phyloP scores from a whole-genome alignment of 2,888 invertebrate species.

The Cataglyphis livida region DNA sequence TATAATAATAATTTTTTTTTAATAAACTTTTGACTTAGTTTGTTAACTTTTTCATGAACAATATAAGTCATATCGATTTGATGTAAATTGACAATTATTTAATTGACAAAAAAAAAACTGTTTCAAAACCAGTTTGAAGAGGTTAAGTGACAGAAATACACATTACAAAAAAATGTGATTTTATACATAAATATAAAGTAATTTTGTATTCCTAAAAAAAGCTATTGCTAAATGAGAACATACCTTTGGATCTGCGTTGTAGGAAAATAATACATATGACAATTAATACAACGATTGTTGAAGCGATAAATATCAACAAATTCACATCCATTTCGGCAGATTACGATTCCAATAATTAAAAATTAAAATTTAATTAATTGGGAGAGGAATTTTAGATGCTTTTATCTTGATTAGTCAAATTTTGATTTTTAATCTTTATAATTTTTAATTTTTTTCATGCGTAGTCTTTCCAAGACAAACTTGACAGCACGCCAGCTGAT shows the following conservation, averaged over 20 bases:
- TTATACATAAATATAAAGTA: neutral
- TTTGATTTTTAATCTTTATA: no score
- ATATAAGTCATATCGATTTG: neutral
- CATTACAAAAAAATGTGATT: neutral
- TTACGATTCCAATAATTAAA: no score
- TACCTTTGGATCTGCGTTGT: conserved; percentile 71
- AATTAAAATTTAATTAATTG: no score
- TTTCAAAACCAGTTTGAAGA: conserved; percentile 34
- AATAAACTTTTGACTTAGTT: neutral
- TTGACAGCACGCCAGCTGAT: no score
- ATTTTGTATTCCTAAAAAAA: neutral
- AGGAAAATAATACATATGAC: conserved; percentile 72
- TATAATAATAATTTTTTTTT: neutral
- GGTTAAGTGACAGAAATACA: conserved; percentile 21
- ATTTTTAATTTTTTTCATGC: no score
- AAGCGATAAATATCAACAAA: conserved; percentile 74
- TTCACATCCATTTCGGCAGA: conserved; percentile 77
- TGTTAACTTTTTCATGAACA: neutral
- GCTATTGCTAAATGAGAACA: conserved; percentile 31
- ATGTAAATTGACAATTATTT: neutral
- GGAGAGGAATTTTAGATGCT: no score
- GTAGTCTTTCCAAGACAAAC: no score
- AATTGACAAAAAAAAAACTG: conserved; percentile 45
- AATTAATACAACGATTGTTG: conserved; percentile 74
- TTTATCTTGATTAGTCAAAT: no score